These are phyloP conservation scores for Pelecanoides urinatrix DNA, from an alignment of 2,113 vertebrate genomes.

Conservation along the genomic window DNA sequence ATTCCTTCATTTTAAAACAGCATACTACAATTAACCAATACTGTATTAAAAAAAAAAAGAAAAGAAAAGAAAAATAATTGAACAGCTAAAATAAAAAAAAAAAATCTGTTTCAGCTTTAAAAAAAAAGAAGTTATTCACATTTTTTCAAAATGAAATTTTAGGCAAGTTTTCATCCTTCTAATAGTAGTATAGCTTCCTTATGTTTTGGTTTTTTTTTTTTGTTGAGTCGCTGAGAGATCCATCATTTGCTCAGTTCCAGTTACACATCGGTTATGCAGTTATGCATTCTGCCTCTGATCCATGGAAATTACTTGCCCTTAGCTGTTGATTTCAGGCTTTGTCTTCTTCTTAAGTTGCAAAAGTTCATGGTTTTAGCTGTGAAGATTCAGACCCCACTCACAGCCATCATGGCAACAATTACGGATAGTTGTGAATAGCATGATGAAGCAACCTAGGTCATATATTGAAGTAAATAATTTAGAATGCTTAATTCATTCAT, in stretches of 20 bases:
- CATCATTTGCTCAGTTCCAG: not conserved
- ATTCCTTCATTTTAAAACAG: not conserved
- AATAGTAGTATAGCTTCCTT: not conserved
- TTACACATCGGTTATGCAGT: not conserved
- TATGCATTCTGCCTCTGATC: not conserved
- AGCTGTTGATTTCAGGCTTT: not conserved
- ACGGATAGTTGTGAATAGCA: not conserved
- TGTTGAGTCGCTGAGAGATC: not conserved
- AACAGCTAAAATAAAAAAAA: not conserved
- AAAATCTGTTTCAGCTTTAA: not conserved
- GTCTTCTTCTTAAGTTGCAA: not conserved
- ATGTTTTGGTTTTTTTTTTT: not conserved
- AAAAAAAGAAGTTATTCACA: not conserved
- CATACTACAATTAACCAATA: accelerated
- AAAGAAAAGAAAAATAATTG: not conserved
- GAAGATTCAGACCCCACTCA: not conserved
- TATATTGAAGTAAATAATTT: not conserved
- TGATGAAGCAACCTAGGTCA: not conserved
- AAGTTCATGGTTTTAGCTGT: not conserved
- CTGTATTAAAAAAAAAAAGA: not conserved
- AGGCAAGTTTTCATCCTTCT: not conserved
- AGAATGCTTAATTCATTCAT: not conserved
- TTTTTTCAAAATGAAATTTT: not conserved
- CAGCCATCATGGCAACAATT: not conserved
- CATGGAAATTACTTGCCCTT: not conserved